Conservation (phyloP, 2,888 invertebrate genomes). For the Coelinius sp. region DNA sequence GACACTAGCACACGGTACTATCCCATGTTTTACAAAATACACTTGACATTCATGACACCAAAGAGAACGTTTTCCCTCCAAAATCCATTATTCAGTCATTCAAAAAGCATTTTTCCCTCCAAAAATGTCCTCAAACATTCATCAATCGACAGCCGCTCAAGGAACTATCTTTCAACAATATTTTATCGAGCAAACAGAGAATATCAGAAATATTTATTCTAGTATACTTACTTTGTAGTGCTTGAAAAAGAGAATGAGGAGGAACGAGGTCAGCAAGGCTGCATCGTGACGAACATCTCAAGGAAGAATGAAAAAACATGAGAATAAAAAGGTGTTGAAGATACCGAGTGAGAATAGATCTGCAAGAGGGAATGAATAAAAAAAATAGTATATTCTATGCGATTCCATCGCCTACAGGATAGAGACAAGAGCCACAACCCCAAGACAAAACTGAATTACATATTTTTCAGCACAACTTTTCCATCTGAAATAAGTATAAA, state of each 20-base stretch:
- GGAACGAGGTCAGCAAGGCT: slow-evolving; percentile 14
- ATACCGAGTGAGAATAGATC: neutral
- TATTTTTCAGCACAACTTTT: slow-evolving; percentile 61
- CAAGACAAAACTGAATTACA: slow-evolving; percentile 61
- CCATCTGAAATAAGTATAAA: slow-evolving; percentile 65
- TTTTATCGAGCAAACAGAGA: slow-evolving; percentile 4
- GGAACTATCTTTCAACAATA: too few species aligned
- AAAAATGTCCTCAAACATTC: too few species aligned
- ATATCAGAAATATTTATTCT: slow-evolving; percentile 11
- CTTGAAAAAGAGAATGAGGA: neutral
- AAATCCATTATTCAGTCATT: neutral
- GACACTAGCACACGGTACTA: neutral
- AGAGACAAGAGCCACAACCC: neutral
- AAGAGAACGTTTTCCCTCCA: neutral
- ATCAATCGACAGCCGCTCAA: too few species aligned
- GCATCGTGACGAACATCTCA: slow-evolving; percentile 1
- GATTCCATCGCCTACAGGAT: slow-evolving; percentile 45
- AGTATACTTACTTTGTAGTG: slow-evolving; percentile 31
- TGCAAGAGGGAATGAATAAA: neutral
- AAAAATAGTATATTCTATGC: slow-evolving; percentile 7
- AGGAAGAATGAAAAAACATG: neutral
- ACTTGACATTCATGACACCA: slow-evolving; percentile 35
- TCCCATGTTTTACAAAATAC: slow-evolving; percentile 19
- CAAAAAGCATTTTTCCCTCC: neutral
- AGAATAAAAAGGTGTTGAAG: slow-evolving; percentile 6